Evolutionary conservation across 2,888 invertebrate genomes (phyloP).

Genomic region (Deilephila elpenor): DNA sequence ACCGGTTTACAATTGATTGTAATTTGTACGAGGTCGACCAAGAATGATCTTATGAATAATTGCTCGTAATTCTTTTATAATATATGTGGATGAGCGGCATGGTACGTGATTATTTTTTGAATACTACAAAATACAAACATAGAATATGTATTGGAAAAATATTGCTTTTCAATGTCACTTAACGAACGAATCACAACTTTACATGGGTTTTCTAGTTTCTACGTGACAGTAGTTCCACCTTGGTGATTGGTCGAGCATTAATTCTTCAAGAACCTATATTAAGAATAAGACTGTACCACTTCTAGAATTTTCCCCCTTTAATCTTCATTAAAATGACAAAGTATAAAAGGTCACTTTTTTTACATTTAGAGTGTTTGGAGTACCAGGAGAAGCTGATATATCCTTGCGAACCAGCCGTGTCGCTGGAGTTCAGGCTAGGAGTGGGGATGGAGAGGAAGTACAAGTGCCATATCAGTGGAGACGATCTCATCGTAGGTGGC

Average conservation of each 20-base stretch:
- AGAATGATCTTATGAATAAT: not conserved
- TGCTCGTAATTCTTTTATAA: not conserved
- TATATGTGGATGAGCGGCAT: not conserved
- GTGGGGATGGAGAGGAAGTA: constrained; percentile 33
- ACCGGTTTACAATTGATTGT: not conserved
- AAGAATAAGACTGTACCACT: too few relatives aligned
- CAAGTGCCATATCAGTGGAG: constrained; percentile 49
- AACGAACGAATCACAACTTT: too few relatives aligned
- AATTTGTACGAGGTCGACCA: not conserved
- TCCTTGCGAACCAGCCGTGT: constrained; percentile 49
- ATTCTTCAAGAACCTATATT: too few relatives aligned
- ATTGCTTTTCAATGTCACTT: too few relatives aligned
- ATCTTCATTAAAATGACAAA: too few relatives aligned
- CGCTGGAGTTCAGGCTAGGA: constrained; percentile 35
- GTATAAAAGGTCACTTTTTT: not conserved
- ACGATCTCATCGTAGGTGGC: constrained; percentile 50
- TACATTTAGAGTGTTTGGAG: constrained; percentile 56
- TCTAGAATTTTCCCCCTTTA: too few relatives aligned
- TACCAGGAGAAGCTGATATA: constrained; percentile 56
- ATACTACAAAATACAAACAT: not conserved
- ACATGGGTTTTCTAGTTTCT: too few relatives aligned
- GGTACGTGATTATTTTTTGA: not conserved
- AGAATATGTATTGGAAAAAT: too few relatives aligned
- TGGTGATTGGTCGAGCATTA: too few relatives aligned
- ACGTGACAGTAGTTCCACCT: too few relatives aligned